Percentiles rank a stretch among this genome's conserved stretches.
These are phyloP conservation scores for Cryptophagus acutangulus DNA, from an alignment of 2,888 invertebrate species.

Conservation along the genomic window DNA sequence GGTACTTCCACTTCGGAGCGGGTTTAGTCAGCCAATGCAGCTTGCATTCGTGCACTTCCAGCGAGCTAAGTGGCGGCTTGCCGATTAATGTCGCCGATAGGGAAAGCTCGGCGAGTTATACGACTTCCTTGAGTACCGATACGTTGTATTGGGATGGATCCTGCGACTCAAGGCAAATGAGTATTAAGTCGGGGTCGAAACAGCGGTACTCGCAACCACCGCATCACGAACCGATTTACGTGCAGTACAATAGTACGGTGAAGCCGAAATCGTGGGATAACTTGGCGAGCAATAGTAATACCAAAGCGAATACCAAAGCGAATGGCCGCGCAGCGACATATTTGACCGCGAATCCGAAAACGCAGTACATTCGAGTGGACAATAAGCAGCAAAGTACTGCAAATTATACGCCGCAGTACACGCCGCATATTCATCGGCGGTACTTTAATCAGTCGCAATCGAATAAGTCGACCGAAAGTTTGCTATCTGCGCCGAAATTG, in stretches of 20 bases:
- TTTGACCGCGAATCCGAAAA: conserved; percentile 30
- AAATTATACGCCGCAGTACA: conserved; percentile 43
- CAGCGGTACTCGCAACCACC: conserved; percentile 41
- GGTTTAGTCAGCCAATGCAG: conserved; percentile 74
- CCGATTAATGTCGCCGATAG: conserved; percentile 52
- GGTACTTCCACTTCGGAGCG: conserved; percentile 63
- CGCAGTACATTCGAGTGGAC: conserved; percentile 37
- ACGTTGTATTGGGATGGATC: conserved; percentile 75
- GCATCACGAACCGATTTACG: conserved; percentile 46
- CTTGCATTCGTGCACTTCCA: conserved; percentile 77
- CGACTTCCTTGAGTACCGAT: conserved; percentile 80
- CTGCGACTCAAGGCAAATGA: conserved; percentile 46
- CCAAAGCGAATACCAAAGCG: too few species aligned
- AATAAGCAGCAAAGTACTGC: conserved; percentile 22
- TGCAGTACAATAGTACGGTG: conserved; percentile 44
- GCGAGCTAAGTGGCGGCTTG: conserved; percentile 62
- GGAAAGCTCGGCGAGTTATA: conserved; percentile 77
- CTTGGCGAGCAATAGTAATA: too few species aligned
- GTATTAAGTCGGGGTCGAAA: conserved; percentile 47
- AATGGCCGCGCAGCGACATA: conserved; percentile 33
- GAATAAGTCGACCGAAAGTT: conserved; percentile 77
- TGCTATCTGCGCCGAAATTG: conserved; percentile 64
- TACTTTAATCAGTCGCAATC: conserved; percentile 60
- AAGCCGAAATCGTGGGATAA: conserved; percentile 92
- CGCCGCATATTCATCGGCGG: conserved; percentile 48